Percentiles rank a stretch among this genome's conserved stretches.
Conservation (phyloP, 2,113 vertebrate species). For the Cinclus mexicanus region DNA sequence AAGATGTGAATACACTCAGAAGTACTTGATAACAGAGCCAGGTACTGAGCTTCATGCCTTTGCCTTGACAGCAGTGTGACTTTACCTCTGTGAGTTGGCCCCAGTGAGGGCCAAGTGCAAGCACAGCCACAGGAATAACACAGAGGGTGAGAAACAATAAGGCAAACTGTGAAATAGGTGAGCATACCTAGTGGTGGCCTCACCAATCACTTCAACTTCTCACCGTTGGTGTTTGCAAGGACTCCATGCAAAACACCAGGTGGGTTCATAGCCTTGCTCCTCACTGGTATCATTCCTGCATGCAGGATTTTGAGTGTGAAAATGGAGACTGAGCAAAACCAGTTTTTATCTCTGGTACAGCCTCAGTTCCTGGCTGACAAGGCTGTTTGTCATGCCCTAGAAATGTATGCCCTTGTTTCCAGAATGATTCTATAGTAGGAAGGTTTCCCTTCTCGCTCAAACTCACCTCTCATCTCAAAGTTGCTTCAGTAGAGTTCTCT, state of each 20-base stretch:
- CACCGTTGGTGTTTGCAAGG: background rate
- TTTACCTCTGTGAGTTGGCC: background rate
- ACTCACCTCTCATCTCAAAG: background rate
- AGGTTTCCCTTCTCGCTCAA: background rate
- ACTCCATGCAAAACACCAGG: background rate
- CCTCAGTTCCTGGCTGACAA: background rate
- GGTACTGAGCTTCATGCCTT: background rate
- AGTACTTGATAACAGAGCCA: background rate
- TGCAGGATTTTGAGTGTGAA: background rate
- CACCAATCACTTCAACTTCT: background rate
- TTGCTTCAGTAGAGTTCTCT: background rate
- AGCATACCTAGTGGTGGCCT: background rate
- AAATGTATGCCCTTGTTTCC: background rate
- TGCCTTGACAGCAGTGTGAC: background rate
- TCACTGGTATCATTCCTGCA: background rate
- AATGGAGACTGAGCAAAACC: background rate
- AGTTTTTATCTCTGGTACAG: background rate
- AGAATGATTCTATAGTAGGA: background rate
- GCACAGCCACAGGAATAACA: background rate
- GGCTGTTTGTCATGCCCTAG: background rate
- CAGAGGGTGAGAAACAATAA: background rate
- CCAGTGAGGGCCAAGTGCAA: background rate
- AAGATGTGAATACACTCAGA: background rate
- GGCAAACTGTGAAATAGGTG: background rate
- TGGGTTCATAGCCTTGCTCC: background rate